phyloP scores from a whole-genome alignment of 2,888 invertebrate genomes.

The Sycophila texana region DNA sequence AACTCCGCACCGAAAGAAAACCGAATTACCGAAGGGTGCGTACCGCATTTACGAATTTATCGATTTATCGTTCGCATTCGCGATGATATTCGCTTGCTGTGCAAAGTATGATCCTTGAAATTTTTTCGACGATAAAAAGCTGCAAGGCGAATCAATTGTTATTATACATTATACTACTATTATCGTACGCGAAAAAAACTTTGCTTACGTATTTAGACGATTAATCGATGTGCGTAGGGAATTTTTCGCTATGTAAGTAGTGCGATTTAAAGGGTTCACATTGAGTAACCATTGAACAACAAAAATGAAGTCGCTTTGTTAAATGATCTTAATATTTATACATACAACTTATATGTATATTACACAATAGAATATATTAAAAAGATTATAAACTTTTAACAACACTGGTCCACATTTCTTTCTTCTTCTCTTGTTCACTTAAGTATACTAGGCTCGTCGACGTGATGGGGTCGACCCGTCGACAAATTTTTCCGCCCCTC shows the following conservation, averaged over 20 bases:
- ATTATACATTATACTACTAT: slow-evolving; percentile 3
- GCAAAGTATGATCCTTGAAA: not conserved
- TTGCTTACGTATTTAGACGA: slow-evolving; percentile 15
- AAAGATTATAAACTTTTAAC: slow-evolving; percentile 55
- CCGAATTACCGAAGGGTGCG: slow-evolving; percentile 42
- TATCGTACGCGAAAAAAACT: slow-evolving; percentile 5
- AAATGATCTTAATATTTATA: slow-evolving; percentile 55
- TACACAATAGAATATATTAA: slow-evolving; percentile 51
- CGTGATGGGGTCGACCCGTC: not conserved
- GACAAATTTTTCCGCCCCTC: slow-evolving; percentile 7
- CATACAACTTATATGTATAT: slow-evolving; percentile 48
- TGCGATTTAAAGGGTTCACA: slow-evolving; percentile 27
- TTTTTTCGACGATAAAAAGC: slow-evolving; percentile 4
- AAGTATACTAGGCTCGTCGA: slow-evolving; percentile 26
- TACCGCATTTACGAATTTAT: slow-evolving; percentile 45
- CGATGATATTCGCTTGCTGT: slow-evolving; percentile 21
- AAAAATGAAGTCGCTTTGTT: slow-evolving; percentile 39
- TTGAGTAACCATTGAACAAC: slow-evolving; percentile 37
- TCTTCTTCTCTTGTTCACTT: slow-evolving; percentile 17
- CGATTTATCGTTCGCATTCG: slow-evolving; percentile 8
- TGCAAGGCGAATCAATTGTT: slow-evolving; percentile 19
- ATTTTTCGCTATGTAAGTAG: slow-evolving; percentile 41
- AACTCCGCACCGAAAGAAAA: not conserved
- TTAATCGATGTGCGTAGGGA: slow-evolving; percentile 36
- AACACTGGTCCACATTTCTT: slow-evolving; percentile 55